Percentiles rank a stretch among this genome's conserved stretches.
These are phyloP conservation scores for Hystrix cristata DNA, from an alignment of 2,113 vertebrate species.

Conservation along the genomic window DNA sequence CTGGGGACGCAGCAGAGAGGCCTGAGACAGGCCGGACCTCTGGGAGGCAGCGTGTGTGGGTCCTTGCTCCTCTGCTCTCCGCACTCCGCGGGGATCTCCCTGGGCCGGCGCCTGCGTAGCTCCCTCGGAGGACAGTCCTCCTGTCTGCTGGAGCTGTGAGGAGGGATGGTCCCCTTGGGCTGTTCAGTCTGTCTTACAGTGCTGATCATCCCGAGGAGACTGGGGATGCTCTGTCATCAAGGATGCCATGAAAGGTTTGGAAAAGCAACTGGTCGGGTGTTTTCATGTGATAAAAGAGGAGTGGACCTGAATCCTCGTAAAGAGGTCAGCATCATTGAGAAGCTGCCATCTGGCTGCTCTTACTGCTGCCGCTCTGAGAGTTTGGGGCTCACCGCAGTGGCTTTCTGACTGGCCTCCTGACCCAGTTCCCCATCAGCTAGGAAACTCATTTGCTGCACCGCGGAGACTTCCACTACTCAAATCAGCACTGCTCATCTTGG, in stretches of 20 bases:
- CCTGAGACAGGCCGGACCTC: neutral
- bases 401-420: neutral
- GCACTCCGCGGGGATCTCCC: fast-evolving
- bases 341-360: neutral
- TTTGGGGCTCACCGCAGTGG: neutral
- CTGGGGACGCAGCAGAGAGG: neutral
- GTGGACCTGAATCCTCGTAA: too few species aligned
- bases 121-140: neutral
- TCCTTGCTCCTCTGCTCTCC: neutral
- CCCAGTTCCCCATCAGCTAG: too few species aligned
- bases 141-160: neutral
- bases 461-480: neutral
- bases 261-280: too few species aligned
- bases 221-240: neutral
- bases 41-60: neutral
- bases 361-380: fast-evolving
- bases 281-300: neutral
- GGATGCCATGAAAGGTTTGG: too few species aligned
- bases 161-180: neutral
- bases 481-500: neutral
- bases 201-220: neutral
- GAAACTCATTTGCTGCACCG: neutral
- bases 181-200: neutral
- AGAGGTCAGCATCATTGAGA: too few species aligned
- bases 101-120: fast-evolving